These are phyloP conservation scores for Riptortus pedestris DNA, from an alignment of 1,140 invertebrate species.

Conservation along the genomic window DNA sequence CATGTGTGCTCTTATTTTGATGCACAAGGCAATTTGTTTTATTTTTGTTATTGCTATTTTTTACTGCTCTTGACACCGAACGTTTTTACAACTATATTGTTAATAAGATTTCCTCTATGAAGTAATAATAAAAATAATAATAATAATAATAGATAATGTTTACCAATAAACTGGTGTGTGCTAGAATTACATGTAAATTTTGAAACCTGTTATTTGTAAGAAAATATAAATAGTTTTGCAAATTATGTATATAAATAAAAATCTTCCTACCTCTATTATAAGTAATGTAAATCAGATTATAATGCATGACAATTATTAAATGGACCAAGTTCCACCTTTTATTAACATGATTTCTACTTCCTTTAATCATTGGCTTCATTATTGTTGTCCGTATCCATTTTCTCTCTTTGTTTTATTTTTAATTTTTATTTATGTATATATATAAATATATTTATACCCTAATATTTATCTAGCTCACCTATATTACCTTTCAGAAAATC, in stretches of 20 bases:
- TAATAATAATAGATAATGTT: constrained; percentile 10
- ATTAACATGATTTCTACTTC: no score
- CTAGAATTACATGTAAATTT: constrained; percentile 5
- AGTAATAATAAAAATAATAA: no score
- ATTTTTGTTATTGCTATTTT: neutral
- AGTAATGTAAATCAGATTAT: neutral
- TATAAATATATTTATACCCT: no score
- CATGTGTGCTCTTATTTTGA: no score
- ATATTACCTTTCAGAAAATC: no score
- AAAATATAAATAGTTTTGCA: constrained; percentile 10
- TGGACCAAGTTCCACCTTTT: no score
- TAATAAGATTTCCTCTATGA: neutral
- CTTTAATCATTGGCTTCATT: no score
- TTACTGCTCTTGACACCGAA: neutral
- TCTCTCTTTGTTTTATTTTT: no score
- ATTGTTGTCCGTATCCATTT: no score
- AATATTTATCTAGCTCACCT: no score
- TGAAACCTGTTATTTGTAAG: constrained; percentile 1
- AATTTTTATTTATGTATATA: no score
- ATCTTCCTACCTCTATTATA: constrained; percentile 6
- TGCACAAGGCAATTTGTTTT: no score
- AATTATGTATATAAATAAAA: constrained; percentile 7
- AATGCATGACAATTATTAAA: constrained; percentile 2
- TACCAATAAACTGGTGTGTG: constrained; percentile 2
- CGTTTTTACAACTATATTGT: constrained; percentile 1